Evolutionary conservation across 64 coral and sea anemone species (phyloP), one percentile per base, ranked within the genome.

Genomic region (Montipora sp.): DNA sequence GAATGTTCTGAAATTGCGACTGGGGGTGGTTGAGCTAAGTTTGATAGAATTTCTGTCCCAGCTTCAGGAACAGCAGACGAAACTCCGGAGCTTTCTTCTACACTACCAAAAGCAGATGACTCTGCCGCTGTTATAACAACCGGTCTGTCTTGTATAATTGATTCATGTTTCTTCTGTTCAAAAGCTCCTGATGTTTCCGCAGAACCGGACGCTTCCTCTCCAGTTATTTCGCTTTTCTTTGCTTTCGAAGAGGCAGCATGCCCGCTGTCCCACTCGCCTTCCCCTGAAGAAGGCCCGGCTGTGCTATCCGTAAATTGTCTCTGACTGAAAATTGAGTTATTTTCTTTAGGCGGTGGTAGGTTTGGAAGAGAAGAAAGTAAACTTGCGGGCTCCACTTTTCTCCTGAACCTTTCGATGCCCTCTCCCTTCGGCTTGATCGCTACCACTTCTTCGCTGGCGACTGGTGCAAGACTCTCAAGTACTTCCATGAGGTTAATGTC

Each of bases 401-500:
- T 75, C 57, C 95, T 94, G 23, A 98, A 98, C 88, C 95, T 98
- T 49, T 98, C 95, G 18, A 98, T 92, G 49, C 92, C 92, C 84
- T 94, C 92, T 16, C 59, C 57, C 59, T 89, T 77, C 19, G 95
- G 89, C 66, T 58, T 90, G 36, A 98, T 51, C 84, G 88, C 83
- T 44, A 93, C 95, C 66, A 92, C 95, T 44, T 88, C 93, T 8
- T 98, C 95, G 71, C 81, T 93, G 7, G 95, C 48, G 10, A 98
- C 83, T 21, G 95, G 95, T 19, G 95, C 95, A 18, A 98, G 87
- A 47, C 95, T 98, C 81, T 98, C 95, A 90, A 98, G 65, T 6
- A 98, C 95, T 49, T 98, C 91, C 95, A 98, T 94, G 60, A 98
- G 88, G 53, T 98, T 98, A 19, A 98, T 98, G 65, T 98, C 89